Conservation (phyloP, 2,797 vertebrate species). For the Antrozous pallidus region DNA sequence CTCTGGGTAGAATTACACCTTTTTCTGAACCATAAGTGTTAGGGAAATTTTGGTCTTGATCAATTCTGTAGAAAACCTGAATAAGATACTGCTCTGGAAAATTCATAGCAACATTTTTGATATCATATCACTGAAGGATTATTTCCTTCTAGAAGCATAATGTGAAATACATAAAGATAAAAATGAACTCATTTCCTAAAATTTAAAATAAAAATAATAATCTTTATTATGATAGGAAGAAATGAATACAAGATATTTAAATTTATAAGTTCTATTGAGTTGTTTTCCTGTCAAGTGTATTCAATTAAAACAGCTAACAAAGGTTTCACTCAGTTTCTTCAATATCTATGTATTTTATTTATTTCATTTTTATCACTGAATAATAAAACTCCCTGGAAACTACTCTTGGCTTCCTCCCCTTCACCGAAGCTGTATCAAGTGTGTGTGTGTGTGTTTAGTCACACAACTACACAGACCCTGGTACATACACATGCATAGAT, state of each 20-base stretch:
- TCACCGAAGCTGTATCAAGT: background rate
- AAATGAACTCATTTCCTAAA: background rate
- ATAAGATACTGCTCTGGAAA: background rate
- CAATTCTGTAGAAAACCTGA: background rate
- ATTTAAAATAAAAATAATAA: background rate
- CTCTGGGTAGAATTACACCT: background rate
- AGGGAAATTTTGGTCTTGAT: background rate
- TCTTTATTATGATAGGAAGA: background rate
- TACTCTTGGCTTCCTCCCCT: background rate
- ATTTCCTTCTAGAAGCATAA: background rate
- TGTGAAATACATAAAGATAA: background rate
- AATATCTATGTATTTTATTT: background rate
- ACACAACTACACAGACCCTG: background rate
- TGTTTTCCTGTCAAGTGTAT: background rate
- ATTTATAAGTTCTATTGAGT: background rate
- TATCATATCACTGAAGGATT: background rate
- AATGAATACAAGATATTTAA: background rate
- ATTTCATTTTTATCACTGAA: background rate
- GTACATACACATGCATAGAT: too few species aligned
- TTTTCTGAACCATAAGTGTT: background rate
- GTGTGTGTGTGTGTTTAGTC: background rate
- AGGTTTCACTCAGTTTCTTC: background rate
- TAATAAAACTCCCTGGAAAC: background rate
- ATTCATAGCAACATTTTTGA: background rate
- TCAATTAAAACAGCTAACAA: background rate